Evolutionary conservation across 2,113 vertebrate genomes (phyloP).

Genomic region (Eptatretus burgeri): DNA sequence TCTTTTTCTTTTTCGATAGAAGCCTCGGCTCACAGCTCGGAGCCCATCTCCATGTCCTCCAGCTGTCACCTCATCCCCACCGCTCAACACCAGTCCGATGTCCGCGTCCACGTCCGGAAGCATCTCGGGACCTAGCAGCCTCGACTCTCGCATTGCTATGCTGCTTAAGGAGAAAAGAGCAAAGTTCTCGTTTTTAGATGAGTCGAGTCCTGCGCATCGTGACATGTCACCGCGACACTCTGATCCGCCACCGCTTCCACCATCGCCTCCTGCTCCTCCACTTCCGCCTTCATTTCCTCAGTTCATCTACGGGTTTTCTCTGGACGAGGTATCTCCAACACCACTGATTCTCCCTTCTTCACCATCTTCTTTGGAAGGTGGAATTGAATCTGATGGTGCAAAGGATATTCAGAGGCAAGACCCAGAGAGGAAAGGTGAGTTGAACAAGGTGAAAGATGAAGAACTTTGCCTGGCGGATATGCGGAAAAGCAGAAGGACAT

Average conservation of each 20-base stretch:
- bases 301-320: conserved; percentile 45
- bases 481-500: too few species aligned
- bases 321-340: conserved; percentile 85
- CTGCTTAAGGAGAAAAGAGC: conserved; percentile 77
- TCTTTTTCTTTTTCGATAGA: not conserved
- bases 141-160: conserved; percentile 94
- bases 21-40: not conserved
- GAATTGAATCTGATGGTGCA: too few species aligned
- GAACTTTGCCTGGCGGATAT: too few species aligned
- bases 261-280: conserved; percentile 21
- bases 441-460: too few species aligned
- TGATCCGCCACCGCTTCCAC: conserved; percentile 24
- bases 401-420: too few species aligned
- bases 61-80: not conserved
- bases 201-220: conserved; percentile 81
- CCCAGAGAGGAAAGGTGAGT: too few species aligned
- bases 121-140: conserved; percentile 34
- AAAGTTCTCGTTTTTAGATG: conserved; percentile 42
- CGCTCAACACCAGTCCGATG: not conserved
- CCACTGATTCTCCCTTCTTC: conserved; percentile 45
- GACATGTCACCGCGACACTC: conserved; percentile 59
- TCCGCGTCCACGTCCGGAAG: conserved; percentile 16
- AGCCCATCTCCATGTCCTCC: not conserved
- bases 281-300: conserved; percentile 27
- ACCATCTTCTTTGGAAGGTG: too few species aligned